Conservation (phyloP, 1,140 invertebrate genomes). For the Saxidomus purpurata region DNA sequence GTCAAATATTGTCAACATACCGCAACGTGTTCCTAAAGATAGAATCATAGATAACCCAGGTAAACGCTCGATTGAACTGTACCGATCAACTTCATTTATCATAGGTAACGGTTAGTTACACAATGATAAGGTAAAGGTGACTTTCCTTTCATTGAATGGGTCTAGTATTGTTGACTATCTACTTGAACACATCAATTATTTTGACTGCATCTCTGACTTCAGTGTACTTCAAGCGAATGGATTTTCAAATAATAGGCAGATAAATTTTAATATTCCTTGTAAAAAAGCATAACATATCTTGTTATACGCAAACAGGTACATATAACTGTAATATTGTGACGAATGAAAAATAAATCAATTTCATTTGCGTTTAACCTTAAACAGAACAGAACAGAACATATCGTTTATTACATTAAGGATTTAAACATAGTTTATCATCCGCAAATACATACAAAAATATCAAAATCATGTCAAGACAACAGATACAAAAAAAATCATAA, state of each 20-base stretch:
- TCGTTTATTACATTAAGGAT: too few relatives aligned
- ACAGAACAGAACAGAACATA: too few relatives aligned
- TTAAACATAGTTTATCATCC: too few relatives aligned
- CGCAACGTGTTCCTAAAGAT: conserved; percentile 1
- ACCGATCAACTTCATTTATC: background rate
- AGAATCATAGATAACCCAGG: background rate
- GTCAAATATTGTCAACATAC: background rate
- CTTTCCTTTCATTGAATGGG: too few relatives aligned
- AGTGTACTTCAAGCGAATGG: background rate
- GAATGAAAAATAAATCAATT: background rate
- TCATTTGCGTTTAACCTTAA: background rate
- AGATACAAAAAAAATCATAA: too few relatives aligned
- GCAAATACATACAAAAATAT: too few relatives aligned
- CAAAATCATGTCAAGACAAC: too few relatives aligned
- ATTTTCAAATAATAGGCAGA: background rate
- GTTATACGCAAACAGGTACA: background rate
- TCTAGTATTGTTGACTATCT: background rate
- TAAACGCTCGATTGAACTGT: conserved; percentile 30
- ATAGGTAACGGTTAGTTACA: conserved; percentile 11
- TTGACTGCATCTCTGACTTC: background rate
- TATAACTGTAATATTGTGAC: background rate
- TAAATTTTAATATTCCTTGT: conserved; percentile 3
- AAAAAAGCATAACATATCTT: background rate
- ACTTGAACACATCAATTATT: conserved; percentile 2
- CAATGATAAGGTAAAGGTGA: background rate